These are phyloP conservation scores for Mythimna ferrago DNA, from an alignment of 2,888 invertebrate genomes.

Conservation along the genomic window DNA sequence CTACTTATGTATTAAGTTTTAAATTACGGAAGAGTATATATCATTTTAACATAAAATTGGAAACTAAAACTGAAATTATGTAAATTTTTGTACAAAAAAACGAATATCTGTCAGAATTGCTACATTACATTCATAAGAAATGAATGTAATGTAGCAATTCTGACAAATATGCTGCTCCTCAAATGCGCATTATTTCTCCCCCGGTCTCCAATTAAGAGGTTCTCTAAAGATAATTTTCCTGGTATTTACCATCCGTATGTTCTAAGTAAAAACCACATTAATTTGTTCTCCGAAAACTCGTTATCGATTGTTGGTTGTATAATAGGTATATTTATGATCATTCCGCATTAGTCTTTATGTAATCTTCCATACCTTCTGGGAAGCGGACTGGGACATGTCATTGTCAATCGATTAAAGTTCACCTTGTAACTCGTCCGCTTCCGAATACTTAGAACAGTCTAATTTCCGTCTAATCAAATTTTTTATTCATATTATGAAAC, in stretches of 20 bases:
- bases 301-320: constrained; percentile 74
- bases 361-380: constrained; percentile 75
- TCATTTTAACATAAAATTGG: constrained; percentile 4
- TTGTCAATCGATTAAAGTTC: constrained; percentile 73
- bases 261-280: constrained; percentile 75
- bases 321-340: constrained; percentile 65
- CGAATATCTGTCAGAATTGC: constrained; percentile 17
- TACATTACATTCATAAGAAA: neutral
- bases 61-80: constrained; percentile 13
- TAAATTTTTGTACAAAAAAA: constrained; percentile 10
- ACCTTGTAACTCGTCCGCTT: constrained; percentile 66
- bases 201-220: constrained; percentile 66
- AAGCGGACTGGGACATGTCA: constrained; percentile 65
- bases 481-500: constrained; percentile 49
- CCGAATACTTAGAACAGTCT: constrained; percentile 64
- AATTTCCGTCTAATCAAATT: constrained; percentile 44
- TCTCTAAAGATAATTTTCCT: constrained; percentile 70
- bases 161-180: constrained; percentile 23
- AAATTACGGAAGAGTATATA: neutral
- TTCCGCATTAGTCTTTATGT: constrained; percentile 71
- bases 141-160: no score
- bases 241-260: constrained; percentile 68
- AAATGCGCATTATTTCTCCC: constrained; percentile 54
- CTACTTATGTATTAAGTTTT: constrained; percentile 16
- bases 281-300: constrained; percentile 76